Base-by-base conservation (phyloP, 2,888 invertebrate genomes). In the Brenthis daphne region DNA sequence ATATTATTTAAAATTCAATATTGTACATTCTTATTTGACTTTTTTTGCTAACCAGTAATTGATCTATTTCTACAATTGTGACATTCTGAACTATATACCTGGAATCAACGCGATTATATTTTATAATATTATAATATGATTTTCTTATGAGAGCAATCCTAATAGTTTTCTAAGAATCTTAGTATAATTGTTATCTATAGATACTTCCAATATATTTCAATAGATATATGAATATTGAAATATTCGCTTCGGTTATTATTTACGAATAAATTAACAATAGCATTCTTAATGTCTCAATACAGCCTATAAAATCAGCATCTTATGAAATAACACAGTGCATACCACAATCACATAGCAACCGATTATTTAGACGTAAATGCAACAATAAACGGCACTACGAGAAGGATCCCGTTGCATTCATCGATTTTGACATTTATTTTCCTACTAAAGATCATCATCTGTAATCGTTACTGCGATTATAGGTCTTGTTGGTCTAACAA, bases 391-490 rank as follows among this genome's bases (percentile, higher is more conserved):
- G 58, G 58, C 67, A 68, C 60, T 73, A n/a, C 65, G 69, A 69
- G 61, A 67, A 65, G 68, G 68, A 64, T 68, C 63, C 72, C 58
- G 64, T 70, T 64, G 73, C 72, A 77, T 80, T 76, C 76, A 80
- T 81, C 79, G 69, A 74, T 78, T 82, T 80, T 81, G 83, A 84
- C 85, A 81, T 85, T 82, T 84, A 82, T 82, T 80, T 82, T 79
- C 80, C 79, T 77, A 77, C 68, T 65, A 65, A 72, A 72, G 72
- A 73, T 73, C 70, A 72, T 73, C 70, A 65, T 68, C 67, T 48
- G 71, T 68, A 56, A 64, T 66, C 58, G 58, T 68, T 51, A 53
- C 51, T 57, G 33, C 69, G 67, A 73, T 73, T 72, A 63, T 72
- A 55, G 66, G 47, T 68, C 66, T 70, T 72, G 65, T 66, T 67